These are phyloP conservation scores for Pterocles orientalis DNA, from an alignment of 2,113 vertebrate genomes.

Conservation along the genomic window DNA sequence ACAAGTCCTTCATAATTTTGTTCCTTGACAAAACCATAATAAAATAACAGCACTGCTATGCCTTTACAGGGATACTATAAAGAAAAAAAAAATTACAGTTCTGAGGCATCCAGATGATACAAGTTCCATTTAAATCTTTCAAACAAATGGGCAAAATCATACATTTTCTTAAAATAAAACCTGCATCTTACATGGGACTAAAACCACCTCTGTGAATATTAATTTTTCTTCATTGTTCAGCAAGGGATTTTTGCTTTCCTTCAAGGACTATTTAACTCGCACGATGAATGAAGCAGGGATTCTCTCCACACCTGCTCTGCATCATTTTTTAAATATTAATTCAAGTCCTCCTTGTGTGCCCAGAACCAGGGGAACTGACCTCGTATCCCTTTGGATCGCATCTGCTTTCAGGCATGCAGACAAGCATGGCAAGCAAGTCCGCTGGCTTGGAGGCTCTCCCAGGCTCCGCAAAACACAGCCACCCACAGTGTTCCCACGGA, in stretches of 20 bases:
- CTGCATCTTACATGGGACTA: neutral
- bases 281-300: neutral
- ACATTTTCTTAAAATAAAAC: neutral
- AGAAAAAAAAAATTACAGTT: neutral
- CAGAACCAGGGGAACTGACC: neutral
- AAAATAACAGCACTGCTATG: neutral
- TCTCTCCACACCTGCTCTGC: neutral
- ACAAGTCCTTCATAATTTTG: neutral
- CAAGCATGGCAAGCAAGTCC: neutral
- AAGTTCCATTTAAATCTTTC: neutral
- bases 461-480: neutral
- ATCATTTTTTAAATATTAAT: neutral
- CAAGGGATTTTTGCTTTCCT: neutral
- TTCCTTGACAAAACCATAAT: neutral
- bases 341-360: neutral
- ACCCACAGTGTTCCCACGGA: neutral
- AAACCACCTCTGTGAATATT: neutral
- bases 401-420: neutral
- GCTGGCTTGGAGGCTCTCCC: neutral
- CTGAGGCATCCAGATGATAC: neutral
- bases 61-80: neutral
- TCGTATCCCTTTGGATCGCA: fast-evolving
- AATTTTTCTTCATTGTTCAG: neutral
- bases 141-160: neutral
- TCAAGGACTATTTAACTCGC: neutral